Conservation (phyloP, 92 coral and sea anemone species). For the Zoanthus gigantus region DNA sequence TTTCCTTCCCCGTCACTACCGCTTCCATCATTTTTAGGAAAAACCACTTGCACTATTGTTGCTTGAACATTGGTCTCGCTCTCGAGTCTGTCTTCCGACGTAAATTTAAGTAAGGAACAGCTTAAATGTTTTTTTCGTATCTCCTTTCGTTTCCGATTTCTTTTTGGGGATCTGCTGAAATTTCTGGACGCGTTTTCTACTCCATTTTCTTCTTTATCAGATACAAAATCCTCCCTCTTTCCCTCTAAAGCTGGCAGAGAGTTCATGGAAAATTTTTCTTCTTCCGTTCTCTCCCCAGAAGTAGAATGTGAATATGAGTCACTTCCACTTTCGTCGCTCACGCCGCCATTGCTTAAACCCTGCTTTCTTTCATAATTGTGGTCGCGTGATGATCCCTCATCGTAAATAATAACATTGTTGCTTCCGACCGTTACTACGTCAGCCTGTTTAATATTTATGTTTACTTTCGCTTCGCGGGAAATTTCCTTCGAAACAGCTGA, state of each 20-base stretch:
- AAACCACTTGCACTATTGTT: background rate
- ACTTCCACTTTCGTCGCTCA: background rate
- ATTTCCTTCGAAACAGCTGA: constrained; percentile 21
- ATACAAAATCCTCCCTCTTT: background rate
- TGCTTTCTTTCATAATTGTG: too few relatives aligned
- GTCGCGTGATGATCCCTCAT: background rate
- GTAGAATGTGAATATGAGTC: background rate
- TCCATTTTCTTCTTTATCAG: background rate
- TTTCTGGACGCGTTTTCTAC: background rate
- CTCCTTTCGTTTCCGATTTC: constrained; percentile 11
- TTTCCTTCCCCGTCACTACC: background rate
- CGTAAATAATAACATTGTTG: background rate
- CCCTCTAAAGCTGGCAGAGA: background rate
- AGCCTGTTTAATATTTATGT: background rate
- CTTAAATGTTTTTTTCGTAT: background rate
- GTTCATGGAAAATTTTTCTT: background rate
- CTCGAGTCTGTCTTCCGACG: background rate
- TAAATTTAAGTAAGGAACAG: background rate
- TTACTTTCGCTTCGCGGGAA: background rate
- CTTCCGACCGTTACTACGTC: constrained; percentile 3
- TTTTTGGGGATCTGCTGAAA: background rate
- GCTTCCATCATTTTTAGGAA: background rate
- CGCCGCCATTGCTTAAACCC: background rate
- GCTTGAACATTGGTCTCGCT: background rate
- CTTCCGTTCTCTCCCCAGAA: background rate